Percentiles rank a stretch among this genome's conserved stretches.
phyloP scores from a whole-genome alignment of 2,797 vertebrate species.

The Peromyscus nudipes region DNA sequence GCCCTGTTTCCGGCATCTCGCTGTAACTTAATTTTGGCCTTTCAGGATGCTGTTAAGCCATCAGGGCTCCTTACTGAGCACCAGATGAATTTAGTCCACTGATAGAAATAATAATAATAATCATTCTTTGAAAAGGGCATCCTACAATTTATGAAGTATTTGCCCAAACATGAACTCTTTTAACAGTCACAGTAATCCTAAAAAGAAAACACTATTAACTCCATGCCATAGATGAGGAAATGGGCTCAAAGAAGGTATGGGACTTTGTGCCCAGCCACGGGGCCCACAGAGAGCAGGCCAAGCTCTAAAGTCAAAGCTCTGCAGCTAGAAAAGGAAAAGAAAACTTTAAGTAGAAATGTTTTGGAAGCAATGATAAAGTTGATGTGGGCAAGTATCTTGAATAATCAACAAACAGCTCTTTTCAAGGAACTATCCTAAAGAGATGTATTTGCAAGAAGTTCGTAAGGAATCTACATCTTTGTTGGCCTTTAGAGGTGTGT shows the following conservation, averaged over 20 bases:
- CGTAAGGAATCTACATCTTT: background rate
- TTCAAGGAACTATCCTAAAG: background rate
- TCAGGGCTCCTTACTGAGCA: background rate
- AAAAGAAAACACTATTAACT: background rate
- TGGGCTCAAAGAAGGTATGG: background rate
- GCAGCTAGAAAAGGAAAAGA: background rate
- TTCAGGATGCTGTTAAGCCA: constrained; percentile 14
- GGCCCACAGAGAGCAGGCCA: background rate
- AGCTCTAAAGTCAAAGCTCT: background rate
- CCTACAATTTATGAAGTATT: background rate
- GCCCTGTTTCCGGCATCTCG: background rate
- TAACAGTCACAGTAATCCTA: background rate
- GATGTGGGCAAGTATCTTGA: background rate
- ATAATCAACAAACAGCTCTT: background rate
- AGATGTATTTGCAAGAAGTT: background rate
- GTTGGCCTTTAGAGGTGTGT: background rate
- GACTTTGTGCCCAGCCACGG: background rate
- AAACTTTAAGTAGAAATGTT: background rate
- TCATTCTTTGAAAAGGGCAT: background rate
- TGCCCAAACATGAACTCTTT: background rate
- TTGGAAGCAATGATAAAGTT: background rate
- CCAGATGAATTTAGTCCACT: background rate
- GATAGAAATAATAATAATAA: background rate
- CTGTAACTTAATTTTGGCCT: background rate
- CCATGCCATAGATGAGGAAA: background rate